Base-by-base conservation (phyloP, 2,797 vertebrate species). In the Nyctalus aviator region DNA sequence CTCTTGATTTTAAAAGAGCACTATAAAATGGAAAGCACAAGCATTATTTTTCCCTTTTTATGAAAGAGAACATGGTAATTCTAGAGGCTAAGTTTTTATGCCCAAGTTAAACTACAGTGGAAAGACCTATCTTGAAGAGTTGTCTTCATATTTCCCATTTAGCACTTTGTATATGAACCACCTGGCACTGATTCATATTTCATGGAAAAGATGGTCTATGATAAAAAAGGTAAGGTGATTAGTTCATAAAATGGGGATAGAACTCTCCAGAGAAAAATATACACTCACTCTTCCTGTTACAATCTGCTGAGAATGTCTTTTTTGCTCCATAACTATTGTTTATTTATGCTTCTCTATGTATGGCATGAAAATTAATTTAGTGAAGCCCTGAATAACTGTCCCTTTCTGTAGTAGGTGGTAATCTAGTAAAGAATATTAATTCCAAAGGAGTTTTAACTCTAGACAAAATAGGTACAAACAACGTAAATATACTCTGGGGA, bases 331-430 rank as follows among this genome's bases (percentile, higher is more conserved):
- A 37, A 0, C 27, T 4, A 68, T 32, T 88, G 1, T 71, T 93
- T 72, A 69, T 55, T 88, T 77, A 41, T 68, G n/a, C 62, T 87
- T 95, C 94, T n/a, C 9, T 50, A 14, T 27, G 79, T 96, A 46
- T 12, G 53, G 4, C 3, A 71, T 87, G n/a, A 48, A 81, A 71
- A 37, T 62, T 84, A 90, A 66, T 62, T 73, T 32, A 30, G 0
- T 68, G 44, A 86, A 20, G 3, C 0, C 27, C 32, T 83, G 75
- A 27, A 66, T 59, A 71, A 10, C 13, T 53, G 8, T 25, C 3
- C 21, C 73, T 69, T 91, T 10, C 18, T 48, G 3, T 46, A 32
- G 37, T 14, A 48, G 25, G 1, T 32, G 8, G 27, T 15, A 77
- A 32, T 83, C 12, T 48, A 73, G 25, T 62, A 44, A 81, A 25